phyloP scores from a whole-genome alignment of 1,140 invertebrate genomes.

The Diabrotica undecimpunctata region DNA sequence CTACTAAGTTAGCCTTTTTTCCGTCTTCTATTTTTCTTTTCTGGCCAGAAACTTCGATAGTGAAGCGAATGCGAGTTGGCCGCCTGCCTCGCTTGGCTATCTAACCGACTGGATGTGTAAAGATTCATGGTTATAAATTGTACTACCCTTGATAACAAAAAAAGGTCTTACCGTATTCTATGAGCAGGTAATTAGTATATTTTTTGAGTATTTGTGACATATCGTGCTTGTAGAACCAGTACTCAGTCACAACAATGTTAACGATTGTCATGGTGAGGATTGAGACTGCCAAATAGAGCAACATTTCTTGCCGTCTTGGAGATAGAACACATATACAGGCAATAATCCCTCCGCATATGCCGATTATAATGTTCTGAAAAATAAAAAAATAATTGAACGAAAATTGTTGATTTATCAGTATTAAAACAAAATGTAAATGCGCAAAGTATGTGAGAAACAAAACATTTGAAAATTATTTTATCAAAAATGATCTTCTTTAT shows the following conservation, averaged over 20 bases:
- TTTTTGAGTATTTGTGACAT: constrained; percentile 40
- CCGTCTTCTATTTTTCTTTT: too few relatives aligned
- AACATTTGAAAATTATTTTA: too few relatives aligned
- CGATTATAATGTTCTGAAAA: constrained; percentile 48
- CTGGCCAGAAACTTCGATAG: too few relatives aligned
- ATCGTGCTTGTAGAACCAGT: constrained; percentile 46
- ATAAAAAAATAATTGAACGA: constrained; percentile 7
- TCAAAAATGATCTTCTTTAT: too few relatives aligned
- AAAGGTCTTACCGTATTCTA: constrained; percentile 47
- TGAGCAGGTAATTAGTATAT: constrained; percentile 44
- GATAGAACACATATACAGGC: constrained; percentile 47
- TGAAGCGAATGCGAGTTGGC: too few relatives aligned
- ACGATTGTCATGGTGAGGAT: constrained; percentile 48
- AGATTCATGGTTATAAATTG: too few relatives aligned
- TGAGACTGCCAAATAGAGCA: constrained; percentile 49
- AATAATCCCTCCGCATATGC: constrained; percentile 47
- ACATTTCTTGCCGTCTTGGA: constrained; percentile 45
- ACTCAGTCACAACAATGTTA: constrained; percentile 49
- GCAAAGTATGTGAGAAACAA: too few relatives aligned
- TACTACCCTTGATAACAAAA: not conserved
- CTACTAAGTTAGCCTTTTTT: too few relatives aligned
- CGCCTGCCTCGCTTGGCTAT: too few relatives aligned
- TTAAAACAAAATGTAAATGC: not conserved
- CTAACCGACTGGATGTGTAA: too few relatives aligned
- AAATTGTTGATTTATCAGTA: not conserved